Evolutionary conservation across 2,888 invertebrate genomes (phyloP).

Genomic region (Euproctis similis): DNA sequence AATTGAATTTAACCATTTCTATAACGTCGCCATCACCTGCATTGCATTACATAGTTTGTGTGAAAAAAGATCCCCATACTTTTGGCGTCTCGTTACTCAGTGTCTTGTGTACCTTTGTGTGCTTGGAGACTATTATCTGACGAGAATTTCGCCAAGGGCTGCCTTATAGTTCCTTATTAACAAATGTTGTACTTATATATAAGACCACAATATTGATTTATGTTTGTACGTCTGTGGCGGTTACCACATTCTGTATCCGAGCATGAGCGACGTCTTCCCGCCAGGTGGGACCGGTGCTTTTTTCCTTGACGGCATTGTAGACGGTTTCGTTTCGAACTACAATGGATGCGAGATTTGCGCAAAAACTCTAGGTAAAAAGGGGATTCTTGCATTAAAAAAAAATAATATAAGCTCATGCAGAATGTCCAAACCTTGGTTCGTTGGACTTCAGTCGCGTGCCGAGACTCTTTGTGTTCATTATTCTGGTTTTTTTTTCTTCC

Average conservation of each 20-base stretch:
- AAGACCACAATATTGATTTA: constrained; percentile 53
- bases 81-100: constrained; percentile 67
- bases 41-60: constrained; percentile 29
- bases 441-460: constrained; percentile 60
- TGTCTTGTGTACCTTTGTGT: constrained; percentile 55
- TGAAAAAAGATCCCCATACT: constrained; percentile 56
- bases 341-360: constrained; percentile 70
- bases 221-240: constrained; percentile 29
- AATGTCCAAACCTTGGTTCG: constrained; percentile 34
- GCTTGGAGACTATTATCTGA: constrained; percentile 49
- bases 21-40: constrained; percentile 63
- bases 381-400: constrained; percentile 35
- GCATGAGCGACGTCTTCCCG: constrained; percentile 39
- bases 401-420: constrained; percentile 32
- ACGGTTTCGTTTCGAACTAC: constrained; percentile 53
- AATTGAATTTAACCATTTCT: constrained; percentile 63
- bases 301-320: constrained; percentile 50
- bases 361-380: constrained; percentile 60
- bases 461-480: constrained; percentile 39
- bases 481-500: constrained; percentile 30
- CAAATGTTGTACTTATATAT: constrained; percentile 63
- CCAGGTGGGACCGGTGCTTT: constrained; percentile 58
- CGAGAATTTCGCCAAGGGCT: constrained; percentile 33
- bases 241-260: constrained; percentile 34
- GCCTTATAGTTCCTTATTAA: constrained; percentile 39